Base-by-base conservation (phyloP, 35 echinoderm and acorn worm genomes). In the Patiria miniata region DNA sequence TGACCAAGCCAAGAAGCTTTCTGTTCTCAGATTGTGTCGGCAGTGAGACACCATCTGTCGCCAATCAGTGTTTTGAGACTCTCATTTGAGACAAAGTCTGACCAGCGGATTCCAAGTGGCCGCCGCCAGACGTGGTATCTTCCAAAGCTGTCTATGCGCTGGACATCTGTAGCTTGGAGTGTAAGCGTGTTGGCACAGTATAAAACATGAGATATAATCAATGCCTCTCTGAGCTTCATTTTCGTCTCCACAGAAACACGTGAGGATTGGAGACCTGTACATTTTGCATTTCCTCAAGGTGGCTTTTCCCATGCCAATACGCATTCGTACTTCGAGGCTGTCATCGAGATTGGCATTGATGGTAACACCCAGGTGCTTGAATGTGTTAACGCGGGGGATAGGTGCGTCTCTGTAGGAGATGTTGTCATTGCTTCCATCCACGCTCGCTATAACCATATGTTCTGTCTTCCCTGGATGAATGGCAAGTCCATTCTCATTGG, bases 91-190 rank as follows among this genome's bases (percentile, higher is more conserved):
- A n/a, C n/a, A 60, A 17, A 60, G 57, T 14, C 16, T 60, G 57
- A 18, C 57, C 18, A 60, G 57, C 57, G 57, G 10, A 60, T 60
- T 60, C 16, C 16, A 26, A 60, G 56, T 60, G 28, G 57, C 1
- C 28, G 17, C 19, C 57, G 17, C 57, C 17, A 60, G 57, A 60
- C 28, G n/a, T n/a, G n/a, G 57, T 60, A 21, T 60, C 57, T 60
- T n/a, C 18, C 57, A 60, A 60, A 60, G 57, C 57, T 60, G 57
- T 57, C 54, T 57, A 57, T 57, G 54, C 54, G 54, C 54, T 57
- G 2, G 54, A 57, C 22, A n/a, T n/a, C 57, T 60, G 57, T 26
- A 60, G 57, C 57, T 60, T 60, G 5, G 17, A n/a, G 57, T 60
- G 57, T 60, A 26, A 60, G 17, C 1, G 57, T 60, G 57, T 60